phyloP scores from a whole-genome alignment of 2,888 invertebrate genomes.

The Yponomeuta plumbellus region DNA sequence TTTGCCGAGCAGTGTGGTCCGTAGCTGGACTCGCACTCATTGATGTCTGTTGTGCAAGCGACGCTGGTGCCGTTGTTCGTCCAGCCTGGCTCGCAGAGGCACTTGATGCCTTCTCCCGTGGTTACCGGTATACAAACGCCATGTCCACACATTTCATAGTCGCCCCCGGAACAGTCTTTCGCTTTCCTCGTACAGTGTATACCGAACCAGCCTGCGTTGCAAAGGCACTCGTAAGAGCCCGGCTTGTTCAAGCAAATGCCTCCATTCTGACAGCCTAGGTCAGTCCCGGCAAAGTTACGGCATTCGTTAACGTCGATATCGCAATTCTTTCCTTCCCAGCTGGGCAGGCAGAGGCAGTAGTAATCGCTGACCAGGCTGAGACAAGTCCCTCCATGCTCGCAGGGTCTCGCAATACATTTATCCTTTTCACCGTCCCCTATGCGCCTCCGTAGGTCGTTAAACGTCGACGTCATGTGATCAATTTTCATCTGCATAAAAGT shows the following conservation, averaged over 20 bases:
- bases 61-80: conserved; percentile 81
- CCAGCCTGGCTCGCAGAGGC: conserved; percentile 94
- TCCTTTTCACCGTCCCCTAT: conserved; percentile 66
- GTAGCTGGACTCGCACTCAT: conserved; percentile 86
- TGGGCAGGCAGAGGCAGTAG: conserved; percentile 83
- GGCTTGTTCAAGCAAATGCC: conserved; percentile 88
- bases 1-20: conserved; percentile 86
- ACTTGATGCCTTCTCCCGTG: conserved; percentile 81
- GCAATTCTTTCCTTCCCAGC: conserved; percentile 85
- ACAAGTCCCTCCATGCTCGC: conserved; percentile 90
- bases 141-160: conserved; percentile 90
- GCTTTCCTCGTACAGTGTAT: conserved; percentile 86
- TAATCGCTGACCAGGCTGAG: conserved; percentile 82
- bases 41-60: conserved; percentile 88
- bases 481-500: conserved; percentile 41
- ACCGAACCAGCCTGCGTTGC: conserved; percentile 87
- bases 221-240: conserved; percentile 89
- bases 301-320: conserved; percentile 93
- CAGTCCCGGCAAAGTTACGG: conserved; percentile 85
- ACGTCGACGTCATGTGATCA: conserved; percentile 48
- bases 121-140: conserved; percentile 86
- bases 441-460: conserved; percentile 57
- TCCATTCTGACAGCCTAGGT: conserved; percentile 94
- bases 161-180: conserved; percentile 83
- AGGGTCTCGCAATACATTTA: conserved; percentile 85